These are phyloP conservation scores for Sinocyclocheilus rhinocerous DNA, from an alignment of 2,113 vertebrate species.

Conservation along the genomic window DNA sequence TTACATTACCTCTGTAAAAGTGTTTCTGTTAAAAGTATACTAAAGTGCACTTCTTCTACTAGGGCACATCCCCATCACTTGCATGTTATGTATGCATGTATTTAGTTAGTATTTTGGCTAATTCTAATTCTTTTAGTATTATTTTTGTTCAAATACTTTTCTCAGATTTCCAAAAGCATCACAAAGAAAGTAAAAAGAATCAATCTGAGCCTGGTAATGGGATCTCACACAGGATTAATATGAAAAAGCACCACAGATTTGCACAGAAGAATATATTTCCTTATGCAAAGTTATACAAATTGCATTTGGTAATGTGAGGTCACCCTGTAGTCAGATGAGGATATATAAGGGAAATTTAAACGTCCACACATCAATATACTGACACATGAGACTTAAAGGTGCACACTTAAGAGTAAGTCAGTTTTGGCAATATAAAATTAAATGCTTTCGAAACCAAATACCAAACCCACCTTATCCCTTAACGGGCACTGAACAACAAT, in stretches of 20 bases:
- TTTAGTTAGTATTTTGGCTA: no score
- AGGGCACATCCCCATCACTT: no score
- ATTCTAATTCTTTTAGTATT: no score
- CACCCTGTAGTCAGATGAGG: slow-evolving; percentile 5
- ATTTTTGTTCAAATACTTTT: background rate
- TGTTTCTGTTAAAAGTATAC: no score
- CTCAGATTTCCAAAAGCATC: background rate
- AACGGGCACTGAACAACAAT: slow-evolving; percentile 11
- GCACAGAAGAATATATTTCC: background rate
- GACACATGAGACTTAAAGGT: background rate
- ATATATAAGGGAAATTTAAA: background rate
- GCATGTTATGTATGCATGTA: no score
- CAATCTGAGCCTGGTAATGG: background rate
- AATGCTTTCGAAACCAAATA: slow-evolving; percentile 19
- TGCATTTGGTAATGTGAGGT: background rate
- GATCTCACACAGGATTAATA: background rate
- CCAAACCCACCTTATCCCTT: slow-evolving; percentile 40
- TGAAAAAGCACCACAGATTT: background rate
- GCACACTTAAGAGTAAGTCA: background rate
- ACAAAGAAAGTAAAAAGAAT: background rate
- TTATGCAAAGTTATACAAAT: background rate
- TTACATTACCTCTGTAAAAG: no score
- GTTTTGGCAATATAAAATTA: background rate
- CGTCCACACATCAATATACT: background rate
- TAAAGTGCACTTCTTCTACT: no score